phyloP scores from a whole-genome alignment of 2,113 vertebrate genomes.

The Stigmatopora nigra region DNA sequence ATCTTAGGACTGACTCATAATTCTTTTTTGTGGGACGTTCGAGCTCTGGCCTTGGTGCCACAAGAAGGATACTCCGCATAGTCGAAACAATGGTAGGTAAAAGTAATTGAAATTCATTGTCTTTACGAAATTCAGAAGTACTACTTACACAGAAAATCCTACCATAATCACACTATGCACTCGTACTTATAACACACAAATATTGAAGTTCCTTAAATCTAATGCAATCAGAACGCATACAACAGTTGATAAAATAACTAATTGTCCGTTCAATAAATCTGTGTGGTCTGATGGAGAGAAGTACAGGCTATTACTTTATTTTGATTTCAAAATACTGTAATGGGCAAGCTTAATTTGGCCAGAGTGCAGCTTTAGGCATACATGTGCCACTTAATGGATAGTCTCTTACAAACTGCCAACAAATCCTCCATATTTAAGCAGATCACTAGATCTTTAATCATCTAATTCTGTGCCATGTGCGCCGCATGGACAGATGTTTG shows the following conservation, averaged over 20 bases:
- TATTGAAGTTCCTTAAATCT: not conserved
- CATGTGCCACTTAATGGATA: constrained; percentile 7
- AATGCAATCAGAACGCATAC: not conserved
- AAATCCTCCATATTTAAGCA: constrained; percentile 9
- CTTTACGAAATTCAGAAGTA: not conserved
- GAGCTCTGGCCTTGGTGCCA: too few species aligned
- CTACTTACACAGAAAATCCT: not conserved
- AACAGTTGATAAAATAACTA: not conserved
- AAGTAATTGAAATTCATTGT: too few species aligned
- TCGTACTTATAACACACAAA: not conserved
- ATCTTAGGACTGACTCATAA: too few species aligned
- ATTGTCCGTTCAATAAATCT: not conserved
- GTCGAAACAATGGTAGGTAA: too few species aligned
- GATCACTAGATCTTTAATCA: constrained; percentile 10
- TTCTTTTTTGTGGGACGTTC: too few species aligned
- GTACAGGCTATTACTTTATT: not conserved
- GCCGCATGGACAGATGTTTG: constrained; percentile 7
- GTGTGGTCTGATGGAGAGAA: not conserved
- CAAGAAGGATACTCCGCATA: too few species aligned
- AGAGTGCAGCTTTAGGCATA: not conserved
- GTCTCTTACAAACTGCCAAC: constrained; percentile 7
- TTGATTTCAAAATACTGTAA: constrained; percentile 4
- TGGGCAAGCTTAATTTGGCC: not conserved
- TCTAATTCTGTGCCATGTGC: constrained; percentile 6
- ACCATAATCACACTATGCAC: not conserved